Conservation (phyloP, 2,797 vertebrate species). For the Cossypha polioptera region DNA sequence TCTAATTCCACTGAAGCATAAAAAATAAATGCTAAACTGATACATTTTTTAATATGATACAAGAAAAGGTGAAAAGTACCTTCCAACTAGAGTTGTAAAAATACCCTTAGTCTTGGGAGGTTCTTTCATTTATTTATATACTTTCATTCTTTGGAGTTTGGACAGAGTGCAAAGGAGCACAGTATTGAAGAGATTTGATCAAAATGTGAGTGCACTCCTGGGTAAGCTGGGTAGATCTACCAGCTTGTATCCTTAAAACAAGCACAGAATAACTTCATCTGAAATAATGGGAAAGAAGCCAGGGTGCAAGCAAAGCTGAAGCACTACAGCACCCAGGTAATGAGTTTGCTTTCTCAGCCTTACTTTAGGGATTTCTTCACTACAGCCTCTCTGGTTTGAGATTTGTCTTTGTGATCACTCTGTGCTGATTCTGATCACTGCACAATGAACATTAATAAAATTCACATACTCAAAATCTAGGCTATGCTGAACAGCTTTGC, state of each 20-base stretch:
- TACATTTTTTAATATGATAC: conserved; percentile 19
- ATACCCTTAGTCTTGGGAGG: not conserved
- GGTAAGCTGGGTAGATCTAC: not conserved
- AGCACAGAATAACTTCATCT: not conserved
- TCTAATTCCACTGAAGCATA: conserved; percentile 55
- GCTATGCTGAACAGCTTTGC: not conserved
- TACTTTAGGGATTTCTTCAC: not conserved
- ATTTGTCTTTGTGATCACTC: not conserved
- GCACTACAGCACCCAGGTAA: not conserved
- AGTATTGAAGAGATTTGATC: not conserved
- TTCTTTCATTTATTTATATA: not conserved
- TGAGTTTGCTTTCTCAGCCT: not conserved
- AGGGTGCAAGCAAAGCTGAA: not conserved
- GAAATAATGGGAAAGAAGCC: fast-evolving
- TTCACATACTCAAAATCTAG: not conserved
- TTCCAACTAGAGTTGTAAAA: not conserved
- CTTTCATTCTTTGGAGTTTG: not conserved
- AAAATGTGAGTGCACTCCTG: not conserved
- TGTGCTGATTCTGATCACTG: not conserved
- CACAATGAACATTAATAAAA: not conserved
- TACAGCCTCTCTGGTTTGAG: not conserved
- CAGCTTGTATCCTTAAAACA: not conserved
- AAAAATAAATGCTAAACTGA: conserved; percentile 31
- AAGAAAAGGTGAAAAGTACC: conserved; percentile 20
- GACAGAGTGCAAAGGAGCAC: not conserved